These are phyloP conservation scores for Merops nubicus DNA, from an alignment of 2,113 vertebrate species.

Conservation along the genomic window DNA sequence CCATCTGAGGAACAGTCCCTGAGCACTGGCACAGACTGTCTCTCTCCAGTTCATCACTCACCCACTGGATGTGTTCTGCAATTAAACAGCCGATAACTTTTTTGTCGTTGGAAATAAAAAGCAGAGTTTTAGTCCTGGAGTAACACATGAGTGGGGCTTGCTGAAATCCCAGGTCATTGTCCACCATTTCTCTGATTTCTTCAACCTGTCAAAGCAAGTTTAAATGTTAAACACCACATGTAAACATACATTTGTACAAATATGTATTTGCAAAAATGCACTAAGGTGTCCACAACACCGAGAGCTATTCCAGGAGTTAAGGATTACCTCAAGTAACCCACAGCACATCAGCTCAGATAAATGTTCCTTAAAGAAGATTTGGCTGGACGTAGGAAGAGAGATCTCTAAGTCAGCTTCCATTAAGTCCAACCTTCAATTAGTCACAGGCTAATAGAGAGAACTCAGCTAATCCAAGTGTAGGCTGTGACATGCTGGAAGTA, in stretches of 20 bases:
- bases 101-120: conserved; percentile 97
- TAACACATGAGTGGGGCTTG: conserved; percentile 93
- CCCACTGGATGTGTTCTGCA: conserved; percentile 98
- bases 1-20: not conserved
- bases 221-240: not conserved
- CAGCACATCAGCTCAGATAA: not conserved
- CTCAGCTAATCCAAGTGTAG: not conserved
- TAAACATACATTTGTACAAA: not conserved
- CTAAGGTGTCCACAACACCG: not conserved
- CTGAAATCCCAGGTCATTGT: conserved; percentile 98
- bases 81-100: conserved; percentile 97
- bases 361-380: not conserved
- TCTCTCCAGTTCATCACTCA: conserved; percentile 71
- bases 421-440: not conserved
- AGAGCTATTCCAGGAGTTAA: not conserved
- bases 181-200: conserved; percentile 98
- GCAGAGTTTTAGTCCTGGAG: conserved; percentile 95
- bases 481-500: not conserved
- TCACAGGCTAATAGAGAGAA: not conserved
- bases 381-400: not conserved
- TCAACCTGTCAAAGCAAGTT: conserved; percentile 85
- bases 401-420: not conserved
- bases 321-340: not conserved
- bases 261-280: not conserved
- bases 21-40: not conserved